Evolutionary conservation across 92 coral and sea anemone genomes (phyloP).

Genomic region (Bergia sp.): DNA sequence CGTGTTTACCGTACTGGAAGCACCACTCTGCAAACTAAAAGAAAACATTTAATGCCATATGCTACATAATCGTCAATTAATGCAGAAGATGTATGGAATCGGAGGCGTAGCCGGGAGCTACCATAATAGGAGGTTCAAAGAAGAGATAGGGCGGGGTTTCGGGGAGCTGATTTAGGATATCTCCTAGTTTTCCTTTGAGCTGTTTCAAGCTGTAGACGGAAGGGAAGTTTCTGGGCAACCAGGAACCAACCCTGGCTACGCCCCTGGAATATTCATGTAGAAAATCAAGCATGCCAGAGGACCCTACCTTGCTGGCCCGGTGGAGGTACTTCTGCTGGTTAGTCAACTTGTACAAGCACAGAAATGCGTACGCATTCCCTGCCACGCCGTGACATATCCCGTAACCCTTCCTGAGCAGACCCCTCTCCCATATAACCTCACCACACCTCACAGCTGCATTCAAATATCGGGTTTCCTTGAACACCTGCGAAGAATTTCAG

Average conservation of each 20-base stretch:
- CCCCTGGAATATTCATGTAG: neutral
- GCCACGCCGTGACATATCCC: constrained; percentile 98
- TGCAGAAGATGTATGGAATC: no score
- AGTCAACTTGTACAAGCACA: constrained; percentile 82
- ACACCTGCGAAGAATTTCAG: constrained; percentile 57
- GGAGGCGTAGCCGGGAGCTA: no score
- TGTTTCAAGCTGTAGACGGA: no score
- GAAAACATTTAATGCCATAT: neutral
- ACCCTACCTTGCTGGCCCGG: constrained; percentile 76
- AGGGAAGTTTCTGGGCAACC: no score
- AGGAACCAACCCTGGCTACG: no score
- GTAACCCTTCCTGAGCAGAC: constrained; percentile 92
- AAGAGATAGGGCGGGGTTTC: no score
- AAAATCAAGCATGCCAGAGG: neutral
- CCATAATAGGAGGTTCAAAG: no score
- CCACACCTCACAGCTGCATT: constrained; percentile 88
- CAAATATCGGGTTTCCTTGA: constrained; percentile 80
- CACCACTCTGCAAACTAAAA: constrained; percentile 99
- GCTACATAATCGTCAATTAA: neutral
- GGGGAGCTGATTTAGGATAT: no score
- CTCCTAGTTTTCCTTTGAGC: no score
- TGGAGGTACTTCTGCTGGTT: constrained; percentile 71
- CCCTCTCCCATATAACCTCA: constrained; percentile 87
- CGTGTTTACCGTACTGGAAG: constrained; percentile 85
- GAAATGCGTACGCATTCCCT: constrained; percentile 91